These are phyloP conservation scores for Rallus crepitans DNA, from an alignment of 2,797 vertebrate species.

Conservation along the genomic window DNA sequence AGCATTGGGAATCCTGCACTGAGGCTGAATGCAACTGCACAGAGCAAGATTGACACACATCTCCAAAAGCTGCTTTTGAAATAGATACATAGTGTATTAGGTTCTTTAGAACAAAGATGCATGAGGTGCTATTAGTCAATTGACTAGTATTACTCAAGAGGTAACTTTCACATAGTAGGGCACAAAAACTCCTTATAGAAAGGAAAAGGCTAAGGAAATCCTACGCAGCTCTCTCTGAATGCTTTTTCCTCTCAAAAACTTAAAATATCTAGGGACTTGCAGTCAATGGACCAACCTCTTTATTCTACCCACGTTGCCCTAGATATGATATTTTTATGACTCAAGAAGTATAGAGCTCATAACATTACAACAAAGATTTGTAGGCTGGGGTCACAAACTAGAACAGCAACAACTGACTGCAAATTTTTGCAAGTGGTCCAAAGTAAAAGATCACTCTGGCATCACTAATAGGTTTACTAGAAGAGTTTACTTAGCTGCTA, in stretches of 20 bases:
- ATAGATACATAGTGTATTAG: not conserved
- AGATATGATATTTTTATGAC: not conserved
- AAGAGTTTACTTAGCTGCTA: not conserved
- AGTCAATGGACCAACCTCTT: not conserved
- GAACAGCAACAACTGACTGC: not conserved
- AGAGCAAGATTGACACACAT: not conserved
- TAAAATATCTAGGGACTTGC: not conserved
- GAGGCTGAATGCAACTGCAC: not conserved
- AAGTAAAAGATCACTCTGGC: not conserved
- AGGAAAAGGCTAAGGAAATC: not conserved
- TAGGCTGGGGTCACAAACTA: not conserved
- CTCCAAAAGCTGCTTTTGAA: not conserved
- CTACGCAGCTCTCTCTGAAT: rapidly evolving
- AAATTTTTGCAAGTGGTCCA: not conserved
- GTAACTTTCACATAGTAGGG: not conserved
- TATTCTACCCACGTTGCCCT: not conserved
- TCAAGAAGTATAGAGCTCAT: not conserved
- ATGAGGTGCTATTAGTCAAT: not conserved
- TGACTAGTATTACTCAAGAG: not conserved
- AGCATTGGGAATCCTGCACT: not conserved
- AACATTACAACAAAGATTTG: not conserved
- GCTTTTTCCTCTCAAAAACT: not conserved
- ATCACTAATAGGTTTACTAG: slow-evolving; percentile 9
- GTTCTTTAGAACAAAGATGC: not conserved
- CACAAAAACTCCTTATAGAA: not conserved